These are phyloP conservation scores for Drosophila parabipectinata DNA, from an alignment of 1,140 invertebrate species.

Conservation along the genomic window DNA sequence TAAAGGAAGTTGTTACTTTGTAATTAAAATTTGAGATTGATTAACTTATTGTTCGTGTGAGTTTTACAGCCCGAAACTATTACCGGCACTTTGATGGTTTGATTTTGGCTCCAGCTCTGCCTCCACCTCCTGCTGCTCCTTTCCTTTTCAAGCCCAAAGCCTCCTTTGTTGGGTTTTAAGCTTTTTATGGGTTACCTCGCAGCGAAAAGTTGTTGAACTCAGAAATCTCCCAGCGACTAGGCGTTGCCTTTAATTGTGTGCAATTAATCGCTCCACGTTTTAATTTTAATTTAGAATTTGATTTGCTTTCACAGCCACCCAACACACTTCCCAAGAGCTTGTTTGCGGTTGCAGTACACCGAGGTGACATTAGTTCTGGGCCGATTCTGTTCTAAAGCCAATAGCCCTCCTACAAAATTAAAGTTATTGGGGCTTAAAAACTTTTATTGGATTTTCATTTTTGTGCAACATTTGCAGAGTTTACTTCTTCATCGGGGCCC, in stretches of 20 bases:
- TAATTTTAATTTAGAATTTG: slow-evolving; percentile 48
- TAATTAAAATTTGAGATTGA: slow-evolving; percentile 82
- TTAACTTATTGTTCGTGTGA: slow-evolving; percentile 82
- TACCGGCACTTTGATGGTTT: slow-evolving; percentile 75
- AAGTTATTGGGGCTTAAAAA: slow-evolving; percentile 10
- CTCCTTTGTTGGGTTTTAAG: slow-evolving; percentile 32
- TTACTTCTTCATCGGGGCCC: slow-evolving; percentile 17
- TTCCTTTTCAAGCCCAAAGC: slow-evolving; percentile 18
- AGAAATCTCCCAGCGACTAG: slow-evolving; percentile 38
- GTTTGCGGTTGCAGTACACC: background rate
- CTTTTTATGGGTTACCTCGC: slow-evolving; percentile 20
- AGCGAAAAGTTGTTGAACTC: slow-evolving; percentile 60
- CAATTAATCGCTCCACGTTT: slow-evolving; percentile 65
- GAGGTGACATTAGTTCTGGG: background rate
- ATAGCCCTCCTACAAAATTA: no score
- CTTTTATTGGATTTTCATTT: slow-evolving; percentile 27
- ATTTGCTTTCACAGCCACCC: slow-evolving; percentile 31
- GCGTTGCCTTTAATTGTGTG: slow-evolving; percentile 64
- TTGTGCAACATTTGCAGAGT: slow-evolving; percentile 14
- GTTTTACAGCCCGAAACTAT: slow-evolving; percentile 78
- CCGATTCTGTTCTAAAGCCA: no score
- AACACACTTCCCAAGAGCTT: background rate
- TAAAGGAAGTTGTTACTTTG: slow-evolving; percentile 82
- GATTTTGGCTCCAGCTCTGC: slow-evolving; percentile 39
- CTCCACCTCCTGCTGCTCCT: background rate